Conservation (phyloP, 2,888 invertebrate species). For the Hirtodrosophila alboralis region DNA sequence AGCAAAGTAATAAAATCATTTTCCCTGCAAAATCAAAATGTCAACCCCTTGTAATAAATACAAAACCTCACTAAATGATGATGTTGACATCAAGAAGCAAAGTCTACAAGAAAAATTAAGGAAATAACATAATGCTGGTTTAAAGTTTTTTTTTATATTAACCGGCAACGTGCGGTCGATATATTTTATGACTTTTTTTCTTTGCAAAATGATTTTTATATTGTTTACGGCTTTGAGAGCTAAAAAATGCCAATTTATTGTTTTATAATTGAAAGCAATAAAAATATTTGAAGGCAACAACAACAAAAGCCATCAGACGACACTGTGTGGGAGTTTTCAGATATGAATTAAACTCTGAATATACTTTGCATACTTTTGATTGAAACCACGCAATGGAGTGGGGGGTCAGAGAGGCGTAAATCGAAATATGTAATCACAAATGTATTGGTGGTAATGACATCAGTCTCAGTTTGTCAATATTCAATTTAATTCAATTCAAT, state of each 20-base stretch:
- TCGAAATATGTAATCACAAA: slow-evolving; percentile 19
- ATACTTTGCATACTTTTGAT: too few relatives aligned
- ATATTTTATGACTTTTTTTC: slow-evolving; percentile 36
- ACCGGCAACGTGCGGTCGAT: slow-evolving; percentile 33
- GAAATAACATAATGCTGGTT: slow-evolving; percentile 14
- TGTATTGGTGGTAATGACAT: slow-evolving; percentile 61
- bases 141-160: slow-evolving; percentile 9
- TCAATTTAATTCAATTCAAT: slow-evolving; percentile 53
- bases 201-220: slow-evolving; percentile 27
- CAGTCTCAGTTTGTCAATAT: slow-evolving; percentile 46
- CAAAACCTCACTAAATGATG: slow-evolving; percentile 1
- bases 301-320: slow-evolving; percentile 21
- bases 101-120: slow-evolving; percentile 27
- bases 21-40: too few relatives aligned
- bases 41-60: slow-evolving; percentile 1
- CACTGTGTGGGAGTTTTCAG: slow-evolving; percentile 37
- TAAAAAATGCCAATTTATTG: slow-evolving; percentile 67
- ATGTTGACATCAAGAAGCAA: slow-evolving; percentile 4
- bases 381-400: too few relatives aligned
- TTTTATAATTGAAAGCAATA: slow-evolving; percentile 76
- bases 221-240: slow-evolving; percentile 26
- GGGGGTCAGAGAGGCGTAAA: slow-evolving; percentile 22
- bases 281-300: too few relatives aligned
- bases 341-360: slow-evolving; percentile 22
- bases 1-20: too few relatives aligned